Evolutionary conservation across 2,888 invertebrate genomes (phyloP), one percentile per base, ranked within the genome.

Genomic region (Allygus modestus): DNA sequence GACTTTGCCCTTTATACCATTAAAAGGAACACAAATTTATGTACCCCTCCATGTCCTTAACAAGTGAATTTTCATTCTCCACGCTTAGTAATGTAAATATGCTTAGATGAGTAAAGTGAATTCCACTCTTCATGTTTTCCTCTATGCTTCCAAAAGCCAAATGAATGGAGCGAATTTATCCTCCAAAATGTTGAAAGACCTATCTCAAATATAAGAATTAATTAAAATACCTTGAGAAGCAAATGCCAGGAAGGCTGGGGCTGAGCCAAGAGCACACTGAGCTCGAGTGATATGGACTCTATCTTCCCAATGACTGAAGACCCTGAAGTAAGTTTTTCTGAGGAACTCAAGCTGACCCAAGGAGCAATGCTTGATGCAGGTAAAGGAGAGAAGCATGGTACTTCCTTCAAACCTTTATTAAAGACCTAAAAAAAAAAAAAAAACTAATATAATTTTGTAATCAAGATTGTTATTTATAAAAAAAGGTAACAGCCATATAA

Each of bases 201-300:
- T n/a, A n/a, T n/a, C n/a, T n/a, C n/a, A n/a, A n/a, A n/a, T n/a
- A n/a, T n/a, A n/a, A n/a, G n/a, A n/a, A n/a, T n/a, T n/a, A n/a
- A n/a, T n/a, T n/a, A n/a, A n/a, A n/a, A 87, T 88, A 95, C 96
- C 92, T 96, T 96, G 0, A 96, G 91, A 28, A 96, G 89, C 86
- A 94, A 92, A 0, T 94, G 91, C 96, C 96, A 96, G 81, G 94
- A 94, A 0, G 96, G 94, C 88, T 96, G 96, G 0, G 96, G 96
- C 88, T 96, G 96, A 0, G 94, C 93, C 83, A 95, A 89, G 51
- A 96, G 89, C 0, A 96, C 95, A 73, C 93, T 93, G 37, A 96
- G 89, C 87, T 96, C 96, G 84, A 96, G 89, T 0, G 94, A 93
- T 15, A 96, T 92, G 0, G 94, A 94, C 1, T 93, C 93, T 7